A percentile compares a stretch with the other conserved stretches of the same genome.
phyloP scores from a whole-genome alignment of 1,140 invertebrate genomes.

The Drosophila sucinea region DNA sequence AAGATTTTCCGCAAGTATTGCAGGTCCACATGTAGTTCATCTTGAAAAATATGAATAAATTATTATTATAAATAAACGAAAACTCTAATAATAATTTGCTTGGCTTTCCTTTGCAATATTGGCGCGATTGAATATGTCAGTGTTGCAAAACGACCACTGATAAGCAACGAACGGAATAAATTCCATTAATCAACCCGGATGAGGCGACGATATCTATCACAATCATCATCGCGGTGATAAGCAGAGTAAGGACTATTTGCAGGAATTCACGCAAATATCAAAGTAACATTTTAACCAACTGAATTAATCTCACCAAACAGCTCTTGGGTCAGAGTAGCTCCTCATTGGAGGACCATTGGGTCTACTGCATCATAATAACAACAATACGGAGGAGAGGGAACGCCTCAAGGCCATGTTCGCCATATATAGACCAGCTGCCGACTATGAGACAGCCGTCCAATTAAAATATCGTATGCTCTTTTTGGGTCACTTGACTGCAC shows the following conservation, averaged over 20 bases:
- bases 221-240: slow-evolving; percentile 91
- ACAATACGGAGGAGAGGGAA: slow-evolving; percentile 67
- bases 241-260: slow-evolving; percentile 95
- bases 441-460: slow-evolving; percentile 96
- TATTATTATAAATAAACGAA: no score
- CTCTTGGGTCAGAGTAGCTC: slow-evolving; percentile 87
- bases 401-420: slow-evolving; percentile 89
- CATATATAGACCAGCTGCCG: slow-evolving; percentile 94
- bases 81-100: no score
- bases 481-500: slow-evolving; percentile 67
- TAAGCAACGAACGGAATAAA: no score
- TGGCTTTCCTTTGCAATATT: no score
- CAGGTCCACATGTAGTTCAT: no score
- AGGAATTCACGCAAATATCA: slow-evolving; percentile 91
- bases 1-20: no score
- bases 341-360: slow-evolving; percentile 73
- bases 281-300: slow-evolving; percentile 22
- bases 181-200: no score
- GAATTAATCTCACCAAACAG: slow-evolving; percentile 70
- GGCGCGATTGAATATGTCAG: no score
- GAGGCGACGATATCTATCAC: slow-evolving; percentile 92
- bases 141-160: no score
- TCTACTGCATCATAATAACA: slow-evolving; percentile 57
- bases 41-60: no score
- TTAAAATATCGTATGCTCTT: slow-evolving; percentile 87